Conservation (phyloP, 2,888 invertebrate genomes). For the Aphidius colemani region DNA sequence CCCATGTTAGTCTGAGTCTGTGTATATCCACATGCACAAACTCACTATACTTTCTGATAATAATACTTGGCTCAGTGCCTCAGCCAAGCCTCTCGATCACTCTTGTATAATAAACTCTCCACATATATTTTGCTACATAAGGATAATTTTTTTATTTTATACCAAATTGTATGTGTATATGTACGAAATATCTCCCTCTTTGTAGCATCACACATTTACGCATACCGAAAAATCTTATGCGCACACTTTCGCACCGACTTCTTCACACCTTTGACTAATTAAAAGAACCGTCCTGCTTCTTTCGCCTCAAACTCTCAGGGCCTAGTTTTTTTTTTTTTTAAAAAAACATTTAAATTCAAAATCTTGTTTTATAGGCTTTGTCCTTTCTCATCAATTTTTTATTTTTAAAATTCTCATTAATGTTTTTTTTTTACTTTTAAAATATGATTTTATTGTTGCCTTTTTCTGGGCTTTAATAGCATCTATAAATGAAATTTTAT, state of each 20-base stretch:
- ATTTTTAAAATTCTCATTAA: conserved; percentile 4
- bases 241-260: conserved; percentile 46
- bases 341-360: conserved; percentile 17
- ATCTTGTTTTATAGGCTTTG: conserved; percentile 12
- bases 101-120: conserved; percentile 19
- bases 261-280: conserved; percentile 54
- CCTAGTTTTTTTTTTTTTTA: conserved; percentile 27
- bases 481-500: too few species aligned
- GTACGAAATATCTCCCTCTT: not conserved
- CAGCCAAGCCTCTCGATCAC: conserved; percentile 14
- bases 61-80: not conserved
- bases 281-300: conserved; percentile 46
- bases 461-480: too few species aligned
- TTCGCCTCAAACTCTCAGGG: conserved; percentile 25
- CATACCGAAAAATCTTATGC: conserved; percentile 26
- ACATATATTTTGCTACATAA: conserved; percentile 5
- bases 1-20: not conserved
- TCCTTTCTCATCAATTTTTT: conserved; percentile 15
- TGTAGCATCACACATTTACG: conserved; percentile 37
- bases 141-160: not conserved
- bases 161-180: not conserved
- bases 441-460: not conserved
- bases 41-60: not conserved
- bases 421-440: not conserved
- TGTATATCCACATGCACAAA: not conserved